Percentiles rank a stretch among this genome's conserved stretches.
These are phyloP conservation scores for Tetragnatha montana DNA, from an alignment of 2,888 invertebrate species.

Conservation along the genomic window DNA sequence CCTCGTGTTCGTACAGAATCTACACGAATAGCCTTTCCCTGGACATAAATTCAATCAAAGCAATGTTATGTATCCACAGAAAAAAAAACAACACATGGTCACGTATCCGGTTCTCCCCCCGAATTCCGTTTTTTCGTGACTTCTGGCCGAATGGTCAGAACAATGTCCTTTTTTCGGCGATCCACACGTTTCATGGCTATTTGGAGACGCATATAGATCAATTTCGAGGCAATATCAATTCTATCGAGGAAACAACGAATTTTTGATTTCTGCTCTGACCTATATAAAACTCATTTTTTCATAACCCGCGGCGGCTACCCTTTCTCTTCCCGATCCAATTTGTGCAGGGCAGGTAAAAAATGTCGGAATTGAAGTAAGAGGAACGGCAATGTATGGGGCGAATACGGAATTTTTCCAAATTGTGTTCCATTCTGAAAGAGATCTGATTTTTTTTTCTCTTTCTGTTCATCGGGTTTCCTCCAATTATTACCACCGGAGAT, in stretches of 20 bases:
- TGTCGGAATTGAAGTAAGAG: neutral
- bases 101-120: neutral
- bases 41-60: conserved; percentile 40
- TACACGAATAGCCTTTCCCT: neutral
- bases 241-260: conserved; percentile 20
- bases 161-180: conserved; percentile 32
- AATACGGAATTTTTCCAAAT: neutral
- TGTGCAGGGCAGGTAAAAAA: neutral
- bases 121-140: conserved; percentile 1
- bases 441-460: neutral
- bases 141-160: conserved; percentile 26
- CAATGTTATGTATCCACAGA: conserved; percentile 32
- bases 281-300: conserved; percentile 43
- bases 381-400: neutral
- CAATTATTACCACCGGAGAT: neutral
- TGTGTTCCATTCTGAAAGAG: neutral
- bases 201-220: conserved; percentile 44
- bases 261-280: conserved; percentile 30
- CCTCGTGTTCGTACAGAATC: neutral
- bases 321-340: neutral
- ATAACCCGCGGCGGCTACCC: neutral
- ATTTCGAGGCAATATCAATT: conserved; percentile 39
- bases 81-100: neutral
- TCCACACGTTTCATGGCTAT: conserved; percentile 46
- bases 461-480: neutral